Conservation (phyloP, 2,888 invertebrate genomes). For the Adelphocoris suturalis region DNA sequence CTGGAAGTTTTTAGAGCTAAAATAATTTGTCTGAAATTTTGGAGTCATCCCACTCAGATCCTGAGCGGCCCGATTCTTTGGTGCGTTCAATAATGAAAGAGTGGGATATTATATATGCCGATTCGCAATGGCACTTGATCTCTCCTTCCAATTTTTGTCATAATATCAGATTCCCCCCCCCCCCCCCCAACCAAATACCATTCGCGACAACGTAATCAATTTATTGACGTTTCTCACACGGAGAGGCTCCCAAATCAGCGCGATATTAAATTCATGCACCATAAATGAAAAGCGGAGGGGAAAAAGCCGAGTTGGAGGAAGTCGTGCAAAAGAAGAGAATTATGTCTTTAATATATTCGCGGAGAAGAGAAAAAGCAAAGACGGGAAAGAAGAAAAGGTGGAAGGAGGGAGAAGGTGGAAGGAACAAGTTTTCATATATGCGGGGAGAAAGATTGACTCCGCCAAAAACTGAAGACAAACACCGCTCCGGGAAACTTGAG, state of each 20-base stretch:
- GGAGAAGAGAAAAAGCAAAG: constrained; percentile 28
- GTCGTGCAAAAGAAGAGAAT: constrained; percentile 15
- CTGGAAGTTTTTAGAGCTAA: too few relatives aligned
- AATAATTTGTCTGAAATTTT: too few relatives aligned
- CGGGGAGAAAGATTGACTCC: constrained; percentile 11
- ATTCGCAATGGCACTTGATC: too few relatives aligned
- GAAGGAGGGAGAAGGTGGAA: too few relatives aligned
- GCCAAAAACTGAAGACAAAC: constrained; percentile 25
- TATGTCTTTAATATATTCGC: constrained; percentile 59
- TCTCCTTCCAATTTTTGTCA: too few relatives aligned
- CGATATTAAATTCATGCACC: background rate
- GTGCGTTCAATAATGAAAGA: too few relatives aligned
- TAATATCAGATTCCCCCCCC: too few relatives aligned
- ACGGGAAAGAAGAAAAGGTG: background rate
- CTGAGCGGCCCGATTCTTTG: too few relatives aligned
- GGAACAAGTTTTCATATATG: background rate
- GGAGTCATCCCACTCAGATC: too few relatives aligned
- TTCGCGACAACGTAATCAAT: too few relatives aligned
- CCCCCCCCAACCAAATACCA: too few relatives aligned
- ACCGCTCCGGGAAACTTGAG: constrained; percentile 2
- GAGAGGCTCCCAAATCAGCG: background rate
- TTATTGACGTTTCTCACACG: background rate
- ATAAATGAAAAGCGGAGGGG: background rate
- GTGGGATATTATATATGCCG: too few relatives aligned
- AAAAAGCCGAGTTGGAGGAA: constrained; percentile 1